Conservation (phyloP, 2,888 invertebrate species). For the Tipula unca region DNA sequence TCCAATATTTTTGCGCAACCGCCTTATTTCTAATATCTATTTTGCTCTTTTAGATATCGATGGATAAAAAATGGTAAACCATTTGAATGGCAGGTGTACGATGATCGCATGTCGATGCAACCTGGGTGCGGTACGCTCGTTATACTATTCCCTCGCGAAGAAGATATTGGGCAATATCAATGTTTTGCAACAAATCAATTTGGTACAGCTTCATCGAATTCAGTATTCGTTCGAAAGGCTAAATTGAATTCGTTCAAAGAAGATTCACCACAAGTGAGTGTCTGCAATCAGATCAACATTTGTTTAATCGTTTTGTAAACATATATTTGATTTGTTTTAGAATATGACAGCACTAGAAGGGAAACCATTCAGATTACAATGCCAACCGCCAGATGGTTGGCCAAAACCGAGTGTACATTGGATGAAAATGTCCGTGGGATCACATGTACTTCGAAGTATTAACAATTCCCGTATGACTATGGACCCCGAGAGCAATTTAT, state of each 20-base stretch:
- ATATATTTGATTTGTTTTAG: neutral
- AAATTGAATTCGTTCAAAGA: conserved; percentile 82
- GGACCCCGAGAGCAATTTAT: conserved; percentile 94
- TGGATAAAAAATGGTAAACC: conserved; percentile 95
- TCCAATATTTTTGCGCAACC: neutral
- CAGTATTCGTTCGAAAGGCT: conserved; percentile 89
- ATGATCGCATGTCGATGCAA: conserved; percentile 88
- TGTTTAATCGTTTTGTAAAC: neutral
- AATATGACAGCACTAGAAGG: conserved; percentile 66
- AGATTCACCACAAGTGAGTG: conserved; percentile 43
- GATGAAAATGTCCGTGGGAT: conserved; percentile 50
- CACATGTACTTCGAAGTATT: conserved; percentile 75
- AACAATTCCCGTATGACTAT: conserved; percentile 91
- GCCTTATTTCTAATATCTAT: neutral
- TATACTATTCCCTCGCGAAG: conserved; percentile 77
- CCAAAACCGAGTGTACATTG: conserved; percentile 93
- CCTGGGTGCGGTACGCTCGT: conserved; percentile 90
- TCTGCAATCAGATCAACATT: neutral
- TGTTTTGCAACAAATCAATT: conserved; percentile 91
- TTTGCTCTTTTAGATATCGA: conserved; percentile 52
- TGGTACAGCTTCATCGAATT: conserved; percentile 89
- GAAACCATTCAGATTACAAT: conserved; percentile 76
- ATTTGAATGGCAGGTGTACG: conserved; percentile 92
- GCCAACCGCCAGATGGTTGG: conserved; percentile 92
- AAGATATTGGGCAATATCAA: conserved; percentile 91